These are phyloP conservation scores for Trichonephila clavipes DNA, from an alignment of 1,140 invertebrate species.

Conservation along the genomic window DNA sequence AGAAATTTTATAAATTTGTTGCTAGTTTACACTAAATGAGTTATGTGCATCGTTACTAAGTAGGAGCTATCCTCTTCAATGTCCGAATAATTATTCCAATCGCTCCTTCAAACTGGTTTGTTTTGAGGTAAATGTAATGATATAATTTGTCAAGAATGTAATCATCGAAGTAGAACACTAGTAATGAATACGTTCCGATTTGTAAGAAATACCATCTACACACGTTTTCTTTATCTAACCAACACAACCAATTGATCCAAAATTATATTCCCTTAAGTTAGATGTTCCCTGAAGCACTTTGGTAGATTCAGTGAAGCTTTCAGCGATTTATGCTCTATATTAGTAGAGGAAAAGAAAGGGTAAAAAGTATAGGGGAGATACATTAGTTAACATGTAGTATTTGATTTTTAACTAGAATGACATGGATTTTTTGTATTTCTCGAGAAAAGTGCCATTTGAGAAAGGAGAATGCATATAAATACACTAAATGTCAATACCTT, in stretches of 20 bases:
- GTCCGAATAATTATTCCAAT: not conserved
- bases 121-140: not conserved
- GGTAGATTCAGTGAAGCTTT: not conserved
- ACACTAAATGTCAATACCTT: no score
- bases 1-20: not conserved
- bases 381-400: no score
- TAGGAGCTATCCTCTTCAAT: not conserved
- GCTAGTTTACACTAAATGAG: not conserved
- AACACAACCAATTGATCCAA: not conserved
- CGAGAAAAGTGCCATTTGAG: no score
- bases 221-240: not conserved
- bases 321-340: no score
- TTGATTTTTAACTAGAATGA: no score
- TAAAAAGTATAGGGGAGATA: no score
- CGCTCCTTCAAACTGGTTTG: not conserved
- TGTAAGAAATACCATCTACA: not conserved
- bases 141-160: constrained; percentile 5
- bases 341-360: no score
- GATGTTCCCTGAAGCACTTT: not conserved
- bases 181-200: constrained; percentile 9
- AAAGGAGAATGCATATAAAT: no score
- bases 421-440: no score
- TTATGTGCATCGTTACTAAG: not conserved
- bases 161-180: not conserved
- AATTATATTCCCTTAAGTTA: constrained; percentile 7